A percentile compares a stretch with the other conserved stretches of the same genome.
Evolutionary conservation across 2,888 invertebrate genomes (phyloP).

Genomic region (Dorcus hopei): DNA sequence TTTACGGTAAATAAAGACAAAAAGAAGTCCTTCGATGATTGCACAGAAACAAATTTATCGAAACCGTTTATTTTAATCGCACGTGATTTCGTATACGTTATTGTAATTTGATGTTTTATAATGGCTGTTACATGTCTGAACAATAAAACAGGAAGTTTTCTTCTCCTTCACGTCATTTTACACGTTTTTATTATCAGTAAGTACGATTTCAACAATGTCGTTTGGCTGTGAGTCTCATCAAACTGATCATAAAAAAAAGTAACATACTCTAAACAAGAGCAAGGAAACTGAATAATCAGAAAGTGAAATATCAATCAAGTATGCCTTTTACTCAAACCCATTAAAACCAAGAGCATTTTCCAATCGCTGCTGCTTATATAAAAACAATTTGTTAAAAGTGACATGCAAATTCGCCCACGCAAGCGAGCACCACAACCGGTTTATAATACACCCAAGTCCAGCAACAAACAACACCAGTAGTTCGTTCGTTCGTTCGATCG

Average conservation of each 20-base stretch:
- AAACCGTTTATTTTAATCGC: not conserved
- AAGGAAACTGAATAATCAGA: too few relatives aligned
- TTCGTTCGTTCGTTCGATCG: conserved; percentile 27
- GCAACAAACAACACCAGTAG: conserved; percentile 24
- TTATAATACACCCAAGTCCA: conserved; percentile 7
- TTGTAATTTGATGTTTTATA: not conserved
- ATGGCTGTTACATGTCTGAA: not conserved
- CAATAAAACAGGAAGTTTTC: too few relatives aligned
- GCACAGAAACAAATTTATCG: not conserved
- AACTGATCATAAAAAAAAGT: too few relatives aligned
- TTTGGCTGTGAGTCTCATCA: too few relatives aligned
- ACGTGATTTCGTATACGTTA: not conserved
- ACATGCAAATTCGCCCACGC: conserved; percentile 12
- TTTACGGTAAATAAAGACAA: not conserved
- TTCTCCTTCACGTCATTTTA: too few relatives aligned
- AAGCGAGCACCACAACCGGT: conserved; percentile 21
- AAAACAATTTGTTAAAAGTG: conserved; percentile 12
- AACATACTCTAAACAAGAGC: too few relatives aligned
- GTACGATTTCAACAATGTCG: too few relatives aligned
- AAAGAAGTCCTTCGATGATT: not conserved
- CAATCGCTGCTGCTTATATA: too few relatives aligned
- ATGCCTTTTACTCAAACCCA: too few relatives aligned
- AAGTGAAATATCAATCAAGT: too few relatives aligned
- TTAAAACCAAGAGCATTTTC: too few relatives aligned
- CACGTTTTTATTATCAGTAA: too few relatives aligned